phyloP scores from a whole-genome alignment of 1,140 invertebrate species.

The Arion vulgaris region DNA sequence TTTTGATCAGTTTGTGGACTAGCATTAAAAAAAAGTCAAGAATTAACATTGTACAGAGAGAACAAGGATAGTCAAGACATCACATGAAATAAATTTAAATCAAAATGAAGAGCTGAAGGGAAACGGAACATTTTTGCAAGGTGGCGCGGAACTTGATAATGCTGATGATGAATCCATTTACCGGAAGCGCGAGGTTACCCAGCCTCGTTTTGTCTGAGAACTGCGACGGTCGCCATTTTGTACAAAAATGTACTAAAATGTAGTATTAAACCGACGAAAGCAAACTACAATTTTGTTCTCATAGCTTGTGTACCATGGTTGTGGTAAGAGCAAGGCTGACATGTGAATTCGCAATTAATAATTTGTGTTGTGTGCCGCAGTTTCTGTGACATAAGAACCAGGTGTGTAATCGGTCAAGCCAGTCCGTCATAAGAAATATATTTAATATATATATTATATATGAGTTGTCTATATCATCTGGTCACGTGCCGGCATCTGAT shows the following conservation, averaged over 20 bases:
- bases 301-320: not conserved
- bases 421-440: too few species aligned
- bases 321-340: not conserved
- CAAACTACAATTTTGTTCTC: conserved; percentile 28
- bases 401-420: too few species aligned
- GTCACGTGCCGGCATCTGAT: too few species aligned
- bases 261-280: conserved; percentile 14
- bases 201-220: conserved; percentile 48
- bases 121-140: too few species aligned
- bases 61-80: too few species aligned
- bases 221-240: conserved; percentile 59
- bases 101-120: too few species aligned
- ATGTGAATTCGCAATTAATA: not conserved
- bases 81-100: too few species aligned
- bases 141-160: conserved; percentile 7
- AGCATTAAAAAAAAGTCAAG: too few species aligned
- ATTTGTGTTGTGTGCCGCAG: not conserved
- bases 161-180: not conserved
- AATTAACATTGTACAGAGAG: too few species aligned
- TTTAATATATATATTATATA: too few species aligned
- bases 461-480: too few species aligned
- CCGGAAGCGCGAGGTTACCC: conserved; percentile 14
- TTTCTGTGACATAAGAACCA: not conserved
- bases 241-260: conserved; percentile 32
- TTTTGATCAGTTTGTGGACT: too few species aligned